Evolutionary conservation across 1,140 invertebrate species (phyloP).

Genomic region (Drosophila mojavensis): DNA sequence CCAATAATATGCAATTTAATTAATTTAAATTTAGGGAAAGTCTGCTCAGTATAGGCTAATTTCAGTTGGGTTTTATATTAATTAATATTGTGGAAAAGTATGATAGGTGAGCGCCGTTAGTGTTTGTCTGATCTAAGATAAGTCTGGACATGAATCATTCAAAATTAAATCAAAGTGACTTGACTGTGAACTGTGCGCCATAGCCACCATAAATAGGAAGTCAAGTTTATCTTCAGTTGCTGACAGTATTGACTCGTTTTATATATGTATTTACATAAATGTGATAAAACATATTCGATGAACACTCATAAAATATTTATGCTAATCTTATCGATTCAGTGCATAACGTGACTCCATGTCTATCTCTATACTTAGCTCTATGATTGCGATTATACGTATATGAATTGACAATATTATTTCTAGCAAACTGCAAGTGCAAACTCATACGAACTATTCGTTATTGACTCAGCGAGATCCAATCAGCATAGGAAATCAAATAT

Average conservation of each 20-base stretch:
- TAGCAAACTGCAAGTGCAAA: slow-evolving; percentile 36
- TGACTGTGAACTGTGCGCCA: neutral
- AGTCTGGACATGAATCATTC: slow-evolving; percentile 30
- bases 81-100: slow-evolving; percentile 46
- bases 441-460: slow-evolving; percentile 19
- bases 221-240: slow-evolving; percentile 7
- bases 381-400: slow-evolving; percentile 21
- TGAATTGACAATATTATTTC: slow-evolving; percentile 25
- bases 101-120: slow-evolving; percentile 37
- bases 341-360: slow-evolving; percentile 40
- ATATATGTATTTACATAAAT: neutral
- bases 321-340: slow-evolving; percentile 57
- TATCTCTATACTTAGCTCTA: slow-evolving; percentile 25
- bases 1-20: slow-evolving; percentile 36
- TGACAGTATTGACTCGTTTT: slow-evolving; percentile 32
- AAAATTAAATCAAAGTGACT: slow-evolving; percentile 17
- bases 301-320: slow-evolving; percentile 52
- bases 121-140: slow-evolving; percentile 22
- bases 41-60: slow-evolving; percentile 14
- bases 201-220: slow-evolving; percentile 28
- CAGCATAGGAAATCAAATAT: slow-evolving; percentile 11
- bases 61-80: slow-evolving; percentile 29
- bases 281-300: slow-evolving; percentile 1
- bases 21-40: slow-evolving; percentile 43
- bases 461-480: neutral